Evolutionary conservation across 2,113 vertebrate genomes (phyloP).

Genomic region (Apeltes quadracus): DNA sequence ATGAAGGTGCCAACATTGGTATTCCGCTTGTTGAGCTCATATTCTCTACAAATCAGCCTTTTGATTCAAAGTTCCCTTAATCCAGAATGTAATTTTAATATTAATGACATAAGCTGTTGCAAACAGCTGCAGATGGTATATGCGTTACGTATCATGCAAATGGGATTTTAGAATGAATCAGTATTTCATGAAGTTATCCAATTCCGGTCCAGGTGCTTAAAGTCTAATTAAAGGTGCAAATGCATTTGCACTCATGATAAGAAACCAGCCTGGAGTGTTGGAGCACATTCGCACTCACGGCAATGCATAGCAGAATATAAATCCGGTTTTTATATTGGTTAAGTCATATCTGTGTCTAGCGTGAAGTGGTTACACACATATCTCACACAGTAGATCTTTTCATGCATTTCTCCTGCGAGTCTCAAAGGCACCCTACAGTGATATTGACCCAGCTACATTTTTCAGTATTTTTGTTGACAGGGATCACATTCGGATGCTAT

Average conservation of each 20-base stretch:
- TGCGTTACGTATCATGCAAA: constrained; percentile 36
- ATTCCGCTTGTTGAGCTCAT: constrained; percentile 51
- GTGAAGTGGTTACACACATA: background rate
- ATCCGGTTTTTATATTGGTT: constrained; percentile 2
- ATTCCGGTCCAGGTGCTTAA: constrained; percentile 12
- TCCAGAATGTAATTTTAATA: constrained; percentile 53
- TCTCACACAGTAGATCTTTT: background rate
- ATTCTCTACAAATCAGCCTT: constrained; percentile 48
- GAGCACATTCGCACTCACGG: constrained; percentile 19
- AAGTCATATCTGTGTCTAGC: background rate
- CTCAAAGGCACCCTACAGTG: no score
- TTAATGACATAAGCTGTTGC: constrained; percentile 37
- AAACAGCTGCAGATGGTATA: constrained; percentile 26
- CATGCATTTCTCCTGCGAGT: no score
- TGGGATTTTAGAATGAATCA: constrained; percentile 35
- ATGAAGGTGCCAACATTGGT: constrained; percentile 50
- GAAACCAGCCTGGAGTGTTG: background rate
- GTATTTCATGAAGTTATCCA: constrained; percentile 29
- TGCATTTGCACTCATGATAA: constrained; percentile 13
- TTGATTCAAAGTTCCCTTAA: constrained; percentile 40
- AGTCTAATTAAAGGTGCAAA: constrained; percentile 31
- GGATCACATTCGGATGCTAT: background rate
- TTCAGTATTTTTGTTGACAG: constrained; percentile 11
- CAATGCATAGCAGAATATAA: constrained; percentile 8
- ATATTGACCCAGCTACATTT: background rate